phyloP scores from a whole-genome alignment of 2,888 invertebrate genomes.

The Glaucopsyche alexis region DNA sequence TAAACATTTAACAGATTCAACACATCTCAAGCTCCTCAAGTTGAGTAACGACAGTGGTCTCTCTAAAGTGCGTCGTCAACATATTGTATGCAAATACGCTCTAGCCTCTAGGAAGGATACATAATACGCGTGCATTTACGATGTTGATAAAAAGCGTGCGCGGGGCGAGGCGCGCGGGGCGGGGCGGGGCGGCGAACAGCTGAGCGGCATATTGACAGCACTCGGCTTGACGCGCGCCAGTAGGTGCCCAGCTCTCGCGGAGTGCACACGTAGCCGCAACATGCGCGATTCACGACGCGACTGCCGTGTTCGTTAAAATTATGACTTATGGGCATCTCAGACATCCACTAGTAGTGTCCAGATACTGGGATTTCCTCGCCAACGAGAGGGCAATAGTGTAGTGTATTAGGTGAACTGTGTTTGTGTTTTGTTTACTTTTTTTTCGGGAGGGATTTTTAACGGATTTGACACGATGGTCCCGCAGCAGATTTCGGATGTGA shows the following conservation, averaged over 20 bases:
- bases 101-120: slow-evolving; percentile 15
- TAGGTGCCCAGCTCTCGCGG: slow-evolving; percentile 75
- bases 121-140: slow-evolving; percentile 2
- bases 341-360: slow-evolving; percentile 76
- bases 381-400: slow-evolving; percentile 66
- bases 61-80: not conserved
- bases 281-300: slow-evolving; percentile 73
- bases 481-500: slow-evolving; percentile 82
- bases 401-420: slow-evolving; percentile 77
- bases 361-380: slow-evolving; percentile 73
- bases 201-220: slow-evolving; percentile 82
- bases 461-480: slow-evolving; percentile 84
- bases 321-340: slow-evolving; percentile 76
- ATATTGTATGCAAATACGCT: slow-evolving; percentile 3
- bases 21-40: no score
- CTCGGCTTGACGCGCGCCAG: slow-evolving; percentile 76
- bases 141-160: slow-evolving; percentile 49
- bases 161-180: slow-evolving; percentile 56
- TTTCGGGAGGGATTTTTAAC: slow-evolving; percentile 10
- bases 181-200: slow-evolving; percentile 76
- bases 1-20: no score
- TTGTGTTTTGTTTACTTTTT: slow-evolving; percentile 46
- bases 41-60: not conserved
- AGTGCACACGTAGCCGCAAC: slow-evolving; percentile 73
- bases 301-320: slow-evolving; percentile 75